Evolutionary conservation across 1,140 invertebrate genomes (phyloP).

Genomic region (Drosophila sturtevanti): DNA sequence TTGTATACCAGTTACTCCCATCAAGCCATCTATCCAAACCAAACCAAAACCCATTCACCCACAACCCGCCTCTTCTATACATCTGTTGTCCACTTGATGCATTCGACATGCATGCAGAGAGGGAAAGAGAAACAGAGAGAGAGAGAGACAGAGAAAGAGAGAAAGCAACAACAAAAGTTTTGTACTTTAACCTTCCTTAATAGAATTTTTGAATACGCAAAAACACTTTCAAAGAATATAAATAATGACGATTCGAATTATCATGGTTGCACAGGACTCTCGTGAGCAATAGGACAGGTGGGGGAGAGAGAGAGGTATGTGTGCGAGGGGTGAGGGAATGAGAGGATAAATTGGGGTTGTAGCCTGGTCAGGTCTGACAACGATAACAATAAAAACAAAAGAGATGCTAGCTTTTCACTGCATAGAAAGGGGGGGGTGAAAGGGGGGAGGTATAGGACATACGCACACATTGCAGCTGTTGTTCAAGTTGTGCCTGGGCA

Average conservation of each 20-base stretch:
- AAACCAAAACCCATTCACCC: conserved; percentile 20
- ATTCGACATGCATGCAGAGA: conserved; percentile 78
- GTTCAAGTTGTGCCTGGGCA: conserved; percentile 9
- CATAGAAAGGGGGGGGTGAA: not conserved
- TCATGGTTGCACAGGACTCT: conserved; percentile 44
- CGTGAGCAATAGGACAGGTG: not conserved
- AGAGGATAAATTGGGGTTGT: conserved; percentile 6
- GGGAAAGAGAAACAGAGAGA: too few relatives aligned
- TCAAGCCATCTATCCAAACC: not conserved
- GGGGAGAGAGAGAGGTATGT: not conserved
- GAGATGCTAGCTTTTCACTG: not conserved
- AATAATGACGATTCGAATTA: conserved; percentile 80
- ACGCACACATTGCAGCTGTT: conserved; percentile 13
- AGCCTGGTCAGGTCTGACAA: conserved; percentile 7
- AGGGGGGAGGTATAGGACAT: not conserved
- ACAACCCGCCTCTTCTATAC: not conserved
- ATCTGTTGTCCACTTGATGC: conserved; percentile 41
- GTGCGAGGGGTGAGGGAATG: not conserved
- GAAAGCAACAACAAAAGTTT: conserved; percentile 64
- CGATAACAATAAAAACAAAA: conserved; percentile 8
- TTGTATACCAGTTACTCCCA: conserved; percentile 16
- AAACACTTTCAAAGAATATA: conserved; percentile 82
- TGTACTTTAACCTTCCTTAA: conserved; percentile 79
- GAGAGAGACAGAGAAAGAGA: too few relatives aligned
- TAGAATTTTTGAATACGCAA: conserved; percentile 82